Conservation (phyloP, 2,797 vertebrate genomes). For the Enteromius viviparus region DNA sequence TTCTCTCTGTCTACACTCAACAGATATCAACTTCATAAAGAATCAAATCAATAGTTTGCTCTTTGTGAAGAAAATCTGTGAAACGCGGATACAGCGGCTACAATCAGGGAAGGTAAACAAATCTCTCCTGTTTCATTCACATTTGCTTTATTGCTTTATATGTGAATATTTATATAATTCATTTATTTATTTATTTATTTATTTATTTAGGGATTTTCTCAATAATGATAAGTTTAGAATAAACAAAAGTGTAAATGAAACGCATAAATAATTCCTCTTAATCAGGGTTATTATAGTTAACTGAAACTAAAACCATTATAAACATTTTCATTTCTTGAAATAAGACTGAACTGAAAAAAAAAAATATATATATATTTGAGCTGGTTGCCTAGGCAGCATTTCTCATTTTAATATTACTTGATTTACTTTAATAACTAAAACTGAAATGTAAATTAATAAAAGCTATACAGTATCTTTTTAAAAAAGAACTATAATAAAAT, state of each 20-base stretch:
- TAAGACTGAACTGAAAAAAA: neutral
- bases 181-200: too few species aligned
- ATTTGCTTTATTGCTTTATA: conserved; percentile 1
- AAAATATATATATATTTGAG: neutral
- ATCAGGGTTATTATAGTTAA: neutral
- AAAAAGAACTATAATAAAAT: too few species aligned
- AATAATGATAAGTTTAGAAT: neutral
- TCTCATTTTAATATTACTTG: neutral
- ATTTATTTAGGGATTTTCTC: neutral
- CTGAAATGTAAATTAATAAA: neutral
- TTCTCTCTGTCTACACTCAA: conserved; percentile 56
- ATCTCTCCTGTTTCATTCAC: neutral
- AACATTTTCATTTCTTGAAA: neutral
- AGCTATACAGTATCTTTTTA: neutral
- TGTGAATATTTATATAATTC: neutral
- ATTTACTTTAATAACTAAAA: neutral
- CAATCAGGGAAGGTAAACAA: conserved; percentile 96
- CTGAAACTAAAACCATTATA: neutral
- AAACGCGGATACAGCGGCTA: conserved; percentile 96
- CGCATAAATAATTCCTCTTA: neutral
- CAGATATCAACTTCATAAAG: conserved; percentile 99
- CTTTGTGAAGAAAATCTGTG: conserved; percentile 99
- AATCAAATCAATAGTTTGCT: conserved; percentile 99
- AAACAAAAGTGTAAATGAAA: neutral
- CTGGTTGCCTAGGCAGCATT: neutral